phyloP scores from a whole-genome alignment of 2,113 vertebrate species.

The Zosterops borbonicus region DNA sequence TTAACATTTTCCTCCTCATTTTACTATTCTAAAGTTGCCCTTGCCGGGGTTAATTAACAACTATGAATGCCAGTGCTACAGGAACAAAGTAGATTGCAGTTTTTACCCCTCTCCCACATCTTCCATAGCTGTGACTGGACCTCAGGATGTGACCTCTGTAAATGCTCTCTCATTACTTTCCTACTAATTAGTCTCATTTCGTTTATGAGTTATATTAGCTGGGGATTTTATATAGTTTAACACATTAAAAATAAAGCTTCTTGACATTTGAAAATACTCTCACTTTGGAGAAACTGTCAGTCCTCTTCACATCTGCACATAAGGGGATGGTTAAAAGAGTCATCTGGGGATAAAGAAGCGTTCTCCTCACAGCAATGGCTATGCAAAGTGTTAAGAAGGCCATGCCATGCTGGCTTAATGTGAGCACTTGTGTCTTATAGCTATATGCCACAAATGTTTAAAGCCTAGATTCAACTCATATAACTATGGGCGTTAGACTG shows the following conservation, averaged over 20 bases:
- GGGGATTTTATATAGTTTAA: background rate
- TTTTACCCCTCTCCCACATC: background rate
- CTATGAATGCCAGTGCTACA: background rate
- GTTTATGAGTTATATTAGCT: background rate
- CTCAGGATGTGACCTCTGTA: background rate
- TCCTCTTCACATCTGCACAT: background rate
- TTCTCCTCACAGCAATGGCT: background rate
- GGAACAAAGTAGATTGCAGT: background rate
- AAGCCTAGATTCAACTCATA: background rate
- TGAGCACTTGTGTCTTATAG: background rate
- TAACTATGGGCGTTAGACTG: background rate
- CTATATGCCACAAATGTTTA: background rate
- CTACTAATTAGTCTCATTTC: constrained; percentile 32
- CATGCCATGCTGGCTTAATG: background rate
- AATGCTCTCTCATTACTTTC: constrained; percentile 24
- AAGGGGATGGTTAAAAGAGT: background rate
- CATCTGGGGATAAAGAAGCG: background rate
- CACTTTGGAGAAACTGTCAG: constrained; percentile 9
- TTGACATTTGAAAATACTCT: constrained; percentile 34
- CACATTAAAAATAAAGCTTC: constrained; percentile 22
- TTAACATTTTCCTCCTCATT: background rate
- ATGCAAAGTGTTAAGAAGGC: background rate
- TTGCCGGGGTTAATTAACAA: constrained; percentile 21
- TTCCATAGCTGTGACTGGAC: background rate
- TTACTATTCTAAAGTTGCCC: background rate